These are phyloP conservation scores for Meloe dianella DNA, from an alignment of 2,888 invertebrate species.

Conservation along the genomic window DNA sequence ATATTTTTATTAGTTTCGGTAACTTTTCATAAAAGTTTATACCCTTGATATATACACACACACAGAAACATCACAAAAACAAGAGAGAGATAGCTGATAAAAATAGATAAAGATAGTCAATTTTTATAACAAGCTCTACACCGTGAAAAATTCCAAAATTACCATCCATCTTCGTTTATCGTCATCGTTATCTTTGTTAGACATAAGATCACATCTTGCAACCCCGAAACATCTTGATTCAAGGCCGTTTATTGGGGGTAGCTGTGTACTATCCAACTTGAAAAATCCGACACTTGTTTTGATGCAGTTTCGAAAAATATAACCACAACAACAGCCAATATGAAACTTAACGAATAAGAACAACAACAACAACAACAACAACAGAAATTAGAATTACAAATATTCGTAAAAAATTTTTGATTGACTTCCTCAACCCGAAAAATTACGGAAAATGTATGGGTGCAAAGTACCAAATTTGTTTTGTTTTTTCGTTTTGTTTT, in stretches of 20 bases:
- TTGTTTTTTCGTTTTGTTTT: no score
- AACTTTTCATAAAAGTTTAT: background rate
- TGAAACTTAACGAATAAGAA: background rate
- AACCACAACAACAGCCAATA: background rate
- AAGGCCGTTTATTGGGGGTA: conserved; percentile 56
- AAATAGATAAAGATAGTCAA: background rate
- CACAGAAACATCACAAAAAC: background rate
- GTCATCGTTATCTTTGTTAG: conserved; percentile 1
- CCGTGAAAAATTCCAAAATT: conserved; percentile 54
- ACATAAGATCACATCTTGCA: conserved; percentile 41
- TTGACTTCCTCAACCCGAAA: no score
- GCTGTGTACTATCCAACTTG: conserved; percentile 51
- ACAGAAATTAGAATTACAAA: no score
- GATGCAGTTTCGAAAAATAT: background rate
- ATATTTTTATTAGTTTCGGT: no score
- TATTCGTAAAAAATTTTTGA: no score
- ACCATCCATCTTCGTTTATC: conserved; percentile 41
- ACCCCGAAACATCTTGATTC: conserved; percentile 55
- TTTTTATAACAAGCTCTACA: conserved; percentile 3
- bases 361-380: no score
- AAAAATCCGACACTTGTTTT: conserved; percentile 30
- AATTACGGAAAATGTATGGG: no score
- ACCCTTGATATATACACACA: background rate
- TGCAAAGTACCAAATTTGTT: no score
- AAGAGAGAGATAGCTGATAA: background rate